Evolutionary conservation across 2,797 vertebrate genomes (phyloP), one percentile per base, ranked within the genome.

Genomic region (Poecilia velifera): DNA sequence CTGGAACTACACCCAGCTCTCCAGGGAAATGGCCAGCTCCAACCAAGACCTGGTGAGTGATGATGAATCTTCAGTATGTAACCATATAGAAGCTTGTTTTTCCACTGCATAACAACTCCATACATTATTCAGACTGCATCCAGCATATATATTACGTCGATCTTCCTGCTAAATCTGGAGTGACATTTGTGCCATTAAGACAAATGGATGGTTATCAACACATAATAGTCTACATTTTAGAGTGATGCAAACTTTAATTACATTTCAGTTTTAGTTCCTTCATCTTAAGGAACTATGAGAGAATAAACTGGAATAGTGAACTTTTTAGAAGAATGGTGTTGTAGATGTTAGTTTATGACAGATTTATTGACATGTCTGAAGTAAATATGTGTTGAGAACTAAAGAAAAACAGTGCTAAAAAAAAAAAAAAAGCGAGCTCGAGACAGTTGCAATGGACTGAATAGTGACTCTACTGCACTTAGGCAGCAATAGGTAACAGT

Each of bases 41-140:
- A 83, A 94, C 86, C 97, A 96, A 85, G 97, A 99, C 90, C 96
- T 98, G 96, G 98, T 97, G 93, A 97, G 97, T 95, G 76, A 84
- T 34, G 25, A 76, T 72, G 66, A 43, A 74, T 70, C 31, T 34
- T 49, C 66, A 47, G 76, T 76, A 47, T 81, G 82, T 79, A 83
- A 74, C 43, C 14, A 66, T 49, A 76, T 70, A 73, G 59, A 76
- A 22, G n/a, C 76, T 72, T 2, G 18, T 72, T 70, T 74, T 81
- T 41, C 39, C 20, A 68, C 20, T 68, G 64, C 36, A 25, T 25
- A 25, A 2, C 31, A 34, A 57, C 13, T 78, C 47, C n/a, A 84
- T 31, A 34, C 25, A 46, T 16, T n/a, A 55, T 74, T 74, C 22
- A 74, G 49, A 22, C 46, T 49, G 16, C 10, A 74, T 74, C 22